These are phyloP conservation scores for Tigriopus californicus DNA, from an alignment of 2,888 invertebrate species.

Conservation along the genomic window DNA sequence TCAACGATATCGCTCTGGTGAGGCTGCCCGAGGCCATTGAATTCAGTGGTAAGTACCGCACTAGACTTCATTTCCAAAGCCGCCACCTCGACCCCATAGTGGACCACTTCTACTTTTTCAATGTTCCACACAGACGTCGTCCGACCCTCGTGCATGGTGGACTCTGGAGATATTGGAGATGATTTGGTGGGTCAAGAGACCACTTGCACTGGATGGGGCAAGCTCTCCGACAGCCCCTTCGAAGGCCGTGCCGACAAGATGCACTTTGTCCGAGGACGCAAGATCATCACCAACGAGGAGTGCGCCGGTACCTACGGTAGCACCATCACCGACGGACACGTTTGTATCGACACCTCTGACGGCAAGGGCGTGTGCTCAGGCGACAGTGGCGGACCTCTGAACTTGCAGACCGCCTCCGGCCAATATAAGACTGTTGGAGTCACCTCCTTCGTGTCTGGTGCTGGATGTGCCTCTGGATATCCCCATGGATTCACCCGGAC, in stretches of 20 bases:
- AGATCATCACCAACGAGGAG: not conserved
- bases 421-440: conserved; percentile 5
- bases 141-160: not conserved
- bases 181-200: conserved; percentile 38
- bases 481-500: not conserved
- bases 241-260: not conserved
- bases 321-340: not conserved
- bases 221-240: conserved; percentile 52
- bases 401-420: not conserved
- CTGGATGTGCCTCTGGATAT: not conserved
- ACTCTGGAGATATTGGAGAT: not conserved
- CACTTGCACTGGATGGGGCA: conserved; percentile 34
- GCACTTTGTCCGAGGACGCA: not conserved
- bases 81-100: too few relatives aligned
- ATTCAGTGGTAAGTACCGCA: not conserved
- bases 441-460: not conserved
- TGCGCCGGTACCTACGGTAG: not conserved
- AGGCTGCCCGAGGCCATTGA: not conserved
- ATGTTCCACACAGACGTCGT: not conserved
- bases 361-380: conserved; percentile 1
- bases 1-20: conserved; percentile 4
- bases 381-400: conserved; percentile 6
- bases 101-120: not conserved
- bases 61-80: too few relatives aligned
- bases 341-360: not conserved